A percentile compares a stretch with the other conserved stretches of the same genome.
These are phyloP conservation scores for Crotalus helleri DNA, from an alignment of 2,113 vertebrate genomes.

Conservation along the genomic window DNA sequence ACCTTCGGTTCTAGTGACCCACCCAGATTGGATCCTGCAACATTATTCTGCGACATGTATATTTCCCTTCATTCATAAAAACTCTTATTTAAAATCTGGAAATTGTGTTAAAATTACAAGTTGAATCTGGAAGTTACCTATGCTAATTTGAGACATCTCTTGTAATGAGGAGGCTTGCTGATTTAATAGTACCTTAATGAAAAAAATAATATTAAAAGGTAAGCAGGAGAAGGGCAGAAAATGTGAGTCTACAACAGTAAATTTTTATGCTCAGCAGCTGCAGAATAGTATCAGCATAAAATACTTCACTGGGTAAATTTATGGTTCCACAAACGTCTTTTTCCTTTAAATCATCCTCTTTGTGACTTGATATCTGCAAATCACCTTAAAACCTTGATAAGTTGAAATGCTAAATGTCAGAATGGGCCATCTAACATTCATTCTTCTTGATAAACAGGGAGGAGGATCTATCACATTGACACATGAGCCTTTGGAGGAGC, in stretches of 20 bases:
- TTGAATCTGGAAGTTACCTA: slow-evolving; percentile 27
- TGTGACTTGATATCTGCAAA: slow-evolving; percentile 62
- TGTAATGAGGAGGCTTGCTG: slow-evolving; percentile 50
- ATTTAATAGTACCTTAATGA: slow-evolving; percentile 47
- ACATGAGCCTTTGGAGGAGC: slow-evolving; percentile 58
- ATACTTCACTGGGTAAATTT: slow-evolving; percentile 62
- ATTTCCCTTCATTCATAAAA: background rate
- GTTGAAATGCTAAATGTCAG: slow-evolving; percentile 60
- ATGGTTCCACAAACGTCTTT: slow-evolving; percentile 60
- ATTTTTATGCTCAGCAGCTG: slow-evolving; percentile 54
- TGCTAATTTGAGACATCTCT: slow-evolving; percentile 37
- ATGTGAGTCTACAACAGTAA: slow-evolving; percentile 46
- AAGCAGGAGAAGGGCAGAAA: slow-evolving; percentile 14
- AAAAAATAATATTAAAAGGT: slow-evolving; percentile 46
- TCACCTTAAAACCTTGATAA: slow-evolving; percentile 60
- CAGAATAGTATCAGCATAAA: slow-evolving; percentile 45
- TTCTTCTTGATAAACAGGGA: slow-evolving; percentile 64
- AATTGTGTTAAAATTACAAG: background rate
- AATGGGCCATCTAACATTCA: slow-evolving; percentile 55
- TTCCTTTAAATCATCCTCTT: slow-evolving; percentile 59
- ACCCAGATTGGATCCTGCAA: background rate
- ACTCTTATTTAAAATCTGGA: background rate
- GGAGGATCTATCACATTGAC: slow-evolving; percentile 68
- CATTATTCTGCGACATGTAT: background rate
- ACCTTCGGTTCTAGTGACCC: background rate